These are phyloP conservation scores for Chymomyza fuscimana DNA, from an alignment of 2,888 invertebrate genomes.

Conservation along the genomic window DNA sequence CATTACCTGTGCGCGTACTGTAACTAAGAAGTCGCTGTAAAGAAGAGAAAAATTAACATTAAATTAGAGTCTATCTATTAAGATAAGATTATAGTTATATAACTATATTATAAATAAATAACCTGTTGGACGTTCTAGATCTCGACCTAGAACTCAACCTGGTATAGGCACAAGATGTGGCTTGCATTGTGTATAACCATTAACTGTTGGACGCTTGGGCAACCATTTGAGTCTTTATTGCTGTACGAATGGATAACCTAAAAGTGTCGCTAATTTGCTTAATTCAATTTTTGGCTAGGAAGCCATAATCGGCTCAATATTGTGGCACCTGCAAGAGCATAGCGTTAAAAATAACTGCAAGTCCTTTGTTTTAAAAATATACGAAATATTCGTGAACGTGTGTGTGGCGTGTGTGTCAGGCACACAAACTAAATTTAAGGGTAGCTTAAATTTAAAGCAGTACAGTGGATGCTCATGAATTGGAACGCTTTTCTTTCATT, in stretches of 20 bases:
- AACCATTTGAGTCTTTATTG: conserved; percentile 45
- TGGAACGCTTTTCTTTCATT: not conserved
- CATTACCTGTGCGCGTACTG: conserved; percentile 99
- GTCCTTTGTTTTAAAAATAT: conserved; percentile 59
- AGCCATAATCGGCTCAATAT: conserved; percentile 43
- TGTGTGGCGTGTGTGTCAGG: conserved; percentile 9
- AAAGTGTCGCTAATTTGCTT: conserved; percentile 67
- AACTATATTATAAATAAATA: not conserved
- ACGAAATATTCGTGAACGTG: conserved; percentile 26
- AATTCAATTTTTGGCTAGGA: conserved; percentile 63
- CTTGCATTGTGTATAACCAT: not conserved
- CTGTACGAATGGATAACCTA: conserved; percentile 47
- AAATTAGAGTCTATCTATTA: conserved; percentile 1
- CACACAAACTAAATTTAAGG: conserved; percentile 26
- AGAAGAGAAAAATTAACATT: conserved; percentile 47
- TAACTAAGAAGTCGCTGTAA: conserved; percentile 95
- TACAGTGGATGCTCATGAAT: not conserved
- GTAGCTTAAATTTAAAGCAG: conserved; percentile 33
- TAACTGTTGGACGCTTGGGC: conserved; percentile 25
- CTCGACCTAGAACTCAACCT: conserved; percentile 48
- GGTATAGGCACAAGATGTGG: conserved; percentile 29
- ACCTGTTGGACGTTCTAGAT: conserved; percentile 41
- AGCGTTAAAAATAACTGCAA: conserved; percentile 44
- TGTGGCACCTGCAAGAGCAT: conserved; percentile 35
- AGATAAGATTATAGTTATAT: not conserved